phyloP scores from a whole-genome alignment of 2,888 invertebrate species.

The Cryptosula pallasiana region DNA sequence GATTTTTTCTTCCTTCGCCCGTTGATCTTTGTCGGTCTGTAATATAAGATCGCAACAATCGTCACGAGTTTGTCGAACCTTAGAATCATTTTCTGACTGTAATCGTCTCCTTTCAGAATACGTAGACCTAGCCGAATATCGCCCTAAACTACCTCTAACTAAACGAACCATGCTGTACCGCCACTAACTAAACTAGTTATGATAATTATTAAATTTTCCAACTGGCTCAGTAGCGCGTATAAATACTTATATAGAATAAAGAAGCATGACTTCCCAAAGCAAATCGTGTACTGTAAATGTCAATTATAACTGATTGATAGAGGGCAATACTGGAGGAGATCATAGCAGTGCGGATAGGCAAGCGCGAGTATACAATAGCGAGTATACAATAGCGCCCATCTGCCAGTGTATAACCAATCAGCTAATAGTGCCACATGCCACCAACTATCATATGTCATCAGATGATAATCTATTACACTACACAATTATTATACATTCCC shows the following conservation, averaged over 20 bases:
- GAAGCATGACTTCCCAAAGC: neutral
- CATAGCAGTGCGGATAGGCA: too few relatives aligned
- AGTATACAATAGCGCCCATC: neutral
- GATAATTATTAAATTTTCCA: neutral
- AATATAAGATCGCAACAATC: constrained; percentile 29
- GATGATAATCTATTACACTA: neutral
- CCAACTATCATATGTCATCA: neutral
- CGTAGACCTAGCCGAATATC: constrained; percentile 3
- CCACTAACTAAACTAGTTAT: neutral
- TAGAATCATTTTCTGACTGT: neutral
- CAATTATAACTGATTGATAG: constrained; percentile 14
- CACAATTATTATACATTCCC: neutral
- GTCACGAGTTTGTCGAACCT: neutral
- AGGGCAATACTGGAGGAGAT: neutral
- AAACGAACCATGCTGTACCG: neutral
- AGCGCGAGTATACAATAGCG: too few relatives aligned
- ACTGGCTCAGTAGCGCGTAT: neutral
- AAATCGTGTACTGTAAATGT: neutral
- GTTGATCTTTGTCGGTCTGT: constrained; percentile 65
- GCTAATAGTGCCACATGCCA: constrained; percentile 17
- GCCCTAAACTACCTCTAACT: constrained; percentile 7
- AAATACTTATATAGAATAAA: neutral
- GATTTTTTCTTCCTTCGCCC: constrained; percentile 80
- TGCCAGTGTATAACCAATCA: constrained; percentile 3
- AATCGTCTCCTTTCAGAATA: neutral